Evolutionary conservation across 2,888 invertebrate genomes (phyloP), one percentile per base, ranked within the genome.

Genomic region (Rotaria magnacalcarata): DNA sequence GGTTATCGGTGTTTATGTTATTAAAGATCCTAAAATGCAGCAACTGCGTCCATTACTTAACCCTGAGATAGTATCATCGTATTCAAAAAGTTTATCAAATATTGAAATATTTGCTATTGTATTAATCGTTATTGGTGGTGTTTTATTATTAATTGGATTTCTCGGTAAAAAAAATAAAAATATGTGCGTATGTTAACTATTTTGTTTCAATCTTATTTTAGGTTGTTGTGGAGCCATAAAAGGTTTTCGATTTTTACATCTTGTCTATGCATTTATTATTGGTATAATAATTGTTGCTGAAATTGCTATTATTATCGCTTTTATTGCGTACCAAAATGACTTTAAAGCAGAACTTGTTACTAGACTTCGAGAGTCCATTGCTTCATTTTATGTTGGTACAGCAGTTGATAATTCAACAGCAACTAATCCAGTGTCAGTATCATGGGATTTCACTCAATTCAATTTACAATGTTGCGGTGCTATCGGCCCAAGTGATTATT

Each of bases 171-270:
- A 27, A 67, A 16, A 0, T 0, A 19, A 34, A 34, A 6, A 56
- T 56, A 56, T 24, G 8, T 21, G 24, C 0, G 6, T 67, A 19
- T 34, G 34, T 19, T 60, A 19, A 6, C 67, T 47, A 5, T 80
- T 85, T 52, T 43, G 43, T 58, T 19, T 67, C n/a, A 11, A 85
- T 21, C 43, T 80, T 52, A 75, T 85, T 84, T 58, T 84, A 27
- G 87, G 87, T 24, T 85, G 85, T 27, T 87, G 85, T n/a, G 87
- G 87, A 10, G 85, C 87, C 0, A 54, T 85, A 21, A 87, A 85
- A 85, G 34, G 58, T 50, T 67, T 84, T 56, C 80, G 60, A 84
- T 87, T 85, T 47, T 52, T 85, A 11, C 85, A 85, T 43, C 27
- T 74, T 14, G 19, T 86, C 4, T 86, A 86, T 43, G 80, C 86